A percentile compares a stretch with the other conserved stretches of the same genome.
These are phyloP conservation scores for Prunella fulvescens DNA, from an alignment of 2,113 vertebrate genomes.

Conservation along the genomic window DNA sequence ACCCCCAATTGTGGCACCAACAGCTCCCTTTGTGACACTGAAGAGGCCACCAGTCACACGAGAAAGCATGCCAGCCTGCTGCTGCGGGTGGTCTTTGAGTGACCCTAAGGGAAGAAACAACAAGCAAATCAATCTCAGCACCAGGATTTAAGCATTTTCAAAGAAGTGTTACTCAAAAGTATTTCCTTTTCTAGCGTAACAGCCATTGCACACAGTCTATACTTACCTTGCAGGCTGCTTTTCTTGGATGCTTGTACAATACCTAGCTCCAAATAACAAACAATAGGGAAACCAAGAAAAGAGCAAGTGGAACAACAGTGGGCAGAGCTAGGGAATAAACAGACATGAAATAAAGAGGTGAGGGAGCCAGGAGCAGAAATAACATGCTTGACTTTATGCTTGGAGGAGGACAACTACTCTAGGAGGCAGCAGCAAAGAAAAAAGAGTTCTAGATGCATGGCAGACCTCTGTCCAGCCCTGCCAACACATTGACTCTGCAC, in stretches of 20 bases:
- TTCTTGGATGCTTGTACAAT: neutral
- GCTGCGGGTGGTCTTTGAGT: slow-evolving; percentile 86
- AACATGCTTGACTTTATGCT: no score
- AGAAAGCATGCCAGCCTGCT: slow-evolving; percentile 89
- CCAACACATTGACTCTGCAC: neutral
- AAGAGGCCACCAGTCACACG: slow-evolving; percentile 91
- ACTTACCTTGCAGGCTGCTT: neutral
- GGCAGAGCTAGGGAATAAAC: neutral
- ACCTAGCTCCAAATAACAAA: neutral
- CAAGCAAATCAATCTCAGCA: neutral
- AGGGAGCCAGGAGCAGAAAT: neutral
- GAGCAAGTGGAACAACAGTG: neutral
- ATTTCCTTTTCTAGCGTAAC: neutral
- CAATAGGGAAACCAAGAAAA: neutral
- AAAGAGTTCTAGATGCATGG: neutral
- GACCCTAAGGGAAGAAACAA: slow-evolving; percentile 70
- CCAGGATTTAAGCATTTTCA: neutral
- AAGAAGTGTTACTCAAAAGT: neutral
- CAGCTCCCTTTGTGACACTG: slow-evolving; percentile 90
- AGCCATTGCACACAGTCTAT: neutral
- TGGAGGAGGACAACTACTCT: neutral
- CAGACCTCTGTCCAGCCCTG: neutral
- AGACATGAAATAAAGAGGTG: neutral
- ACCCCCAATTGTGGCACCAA: slow-evolving; percentile 90
- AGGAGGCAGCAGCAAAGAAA: neutral